phyloP scores from a whole-genome alignment of 2,113 vertebrate genomes.

The Rhinogobius similis region DNA sequence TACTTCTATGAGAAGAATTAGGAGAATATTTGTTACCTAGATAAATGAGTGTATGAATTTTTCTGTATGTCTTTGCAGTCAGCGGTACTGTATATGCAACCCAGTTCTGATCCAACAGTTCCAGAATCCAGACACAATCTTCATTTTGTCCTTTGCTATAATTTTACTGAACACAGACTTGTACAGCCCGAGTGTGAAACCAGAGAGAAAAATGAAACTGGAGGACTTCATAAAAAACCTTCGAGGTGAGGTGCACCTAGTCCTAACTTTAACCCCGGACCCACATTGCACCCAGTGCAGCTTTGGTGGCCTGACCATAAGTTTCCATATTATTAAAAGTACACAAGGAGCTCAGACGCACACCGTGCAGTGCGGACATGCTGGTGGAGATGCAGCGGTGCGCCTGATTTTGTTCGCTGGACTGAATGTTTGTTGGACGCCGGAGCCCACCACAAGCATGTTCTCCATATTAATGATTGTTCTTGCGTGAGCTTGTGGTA shows the following conservation, averaged over 20 bases:
- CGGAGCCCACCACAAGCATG: too few species aligned
- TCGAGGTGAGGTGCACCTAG: conserved; percentile 60
- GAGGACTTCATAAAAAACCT: conserved; percentile 98
- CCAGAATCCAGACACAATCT: conserved; percentile 98
- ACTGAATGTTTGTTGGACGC: too few species aligned
- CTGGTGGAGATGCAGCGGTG: too few species aligned
- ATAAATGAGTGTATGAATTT: not conserved
- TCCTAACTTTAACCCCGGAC: not conserved
- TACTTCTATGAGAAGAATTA: not conserved
- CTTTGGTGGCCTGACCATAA: too few species aligned
- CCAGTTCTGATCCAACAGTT: conserved; percentile 92
- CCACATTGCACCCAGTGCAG: too few species aligned
- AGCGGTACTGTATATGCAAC: conserved; percentile 96
- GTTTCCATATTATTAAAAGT: too few species aligned
- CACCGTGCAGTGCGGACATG: too few species aligned
- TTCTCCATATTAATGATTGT: too few species aligned
- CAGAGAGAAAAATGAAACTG: conserved; percentile 96
- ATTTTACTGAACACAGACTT: conserved; percentile 98
- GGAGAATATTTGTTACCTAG: not conserved
- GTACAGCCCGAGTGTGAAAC: conserved; percentile 97
- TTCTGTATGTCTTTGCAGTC: conserved; percentile 69
- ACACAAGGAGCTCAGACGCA: too few species aligned
- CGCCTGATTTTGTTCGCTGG: too few species aligned
- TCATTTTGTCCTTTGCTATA: conserved; percentile 97
- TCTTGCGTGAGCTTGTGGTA: too few species aligned